A percentile compares a stretch with the other conserved stretches of the same genome.
Evolutionary conservation across 37 sponge, comb jelly and placozoan species (phyloP).

Genomic region (Halichondria panicea): DNA sequence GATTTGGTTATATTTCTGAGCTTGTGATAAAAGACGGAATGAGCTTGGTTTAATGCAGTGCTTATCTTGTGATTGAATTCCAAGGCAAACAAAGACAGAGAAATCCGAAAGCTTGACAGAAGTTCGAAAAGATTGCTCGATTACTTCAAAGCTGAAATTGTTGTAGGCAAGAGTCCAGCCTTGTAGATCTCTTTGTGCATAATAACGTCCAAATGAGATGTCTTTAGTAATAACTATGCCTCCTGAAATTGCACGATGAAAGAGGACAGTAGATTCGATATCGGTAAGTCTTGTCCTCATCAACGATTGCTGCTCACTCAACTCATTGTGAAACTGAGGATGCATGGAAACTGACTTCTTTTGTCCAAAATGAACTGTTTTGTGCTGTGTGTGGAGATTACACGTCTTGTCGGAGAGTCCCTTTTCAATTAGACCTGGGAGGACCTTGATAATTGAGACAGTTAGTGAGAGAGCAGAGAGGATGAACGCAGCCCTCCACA

Average conservation of each 20-base stretch:
- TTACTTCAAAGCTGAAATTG: constrained; percentile 65
- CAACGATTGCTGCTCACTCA: no score
- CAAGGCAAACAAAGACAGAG: constrained; percentile 79
- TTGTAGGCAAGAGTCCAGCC: constrained; percentile 71
- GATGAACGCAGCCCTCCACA: no score
- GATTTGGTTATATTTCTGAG: constrained; percentile 77
- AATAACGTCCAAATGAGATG: constrained; percentile 68
- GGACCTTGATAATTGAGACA: no score
- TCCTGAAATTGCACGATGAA: constrained; percentile 34
- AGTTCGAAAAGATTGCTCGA: constrained; percentile 38
- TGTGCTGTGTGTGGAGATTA: no score
- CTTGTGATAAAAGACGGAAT: constrained; percentile 29
- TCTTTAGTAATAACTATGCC: constrained; percentile 76
- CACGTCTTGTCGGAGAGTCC: no score
- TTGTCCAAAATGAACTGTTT: no score
- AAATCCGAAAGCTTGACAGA: constrained; percentile 34
- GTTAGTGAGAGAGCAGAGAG: no score
- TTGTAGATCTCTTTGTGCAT: constrained; percentile 83
- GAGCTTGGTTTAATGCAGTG: constrained; percentile 50
- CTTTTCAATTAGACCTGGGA: no score
- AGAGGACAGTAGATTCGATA: constrained; percentile 26
- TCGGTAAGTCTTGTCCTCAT: no score
- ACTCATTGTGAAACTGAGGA: no score
- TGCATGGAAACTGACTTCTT: no score
- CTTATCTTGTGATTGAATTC: constrained; percentile 65